Percentiles rank a stretch among this genome's conserved stretches.
phyloP scores from a whole-genome alignment of 1,140 invertebrate genomes.

The Drosophila equinoxialis region DNA sequence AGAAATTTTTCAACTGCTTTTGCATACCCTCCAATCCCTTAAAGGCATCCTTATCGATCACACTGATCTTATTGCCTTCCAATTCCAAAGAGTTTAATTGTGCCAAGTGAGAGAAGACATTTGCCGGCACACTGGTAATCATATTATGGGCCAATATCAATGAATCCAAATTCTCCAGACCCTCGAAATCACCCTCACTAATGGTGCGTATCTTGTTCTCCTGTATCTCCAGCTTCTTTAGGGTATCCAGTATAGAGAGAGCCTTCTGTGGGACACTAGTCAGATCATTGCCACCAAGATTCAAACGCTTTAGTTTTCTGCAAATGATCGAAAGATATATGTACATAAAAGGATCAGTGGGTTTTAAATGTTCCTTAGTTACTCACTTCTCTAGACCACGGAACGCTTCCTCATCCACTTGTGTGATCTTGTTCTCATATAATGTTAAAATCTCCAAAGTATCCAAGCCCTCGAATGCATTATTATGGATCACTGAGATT shows the following conservation, averaged over 20 bases:
- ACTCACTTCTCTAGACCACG: constrained; percentile 92
- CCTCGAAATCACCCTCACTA: constrained; percentile 91
- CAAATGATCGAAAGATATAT: constrained; percentile 48
- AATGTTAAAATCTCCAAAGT: constrained; percentile 93
- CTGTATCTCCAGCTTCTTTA: constrained; percentile 94
- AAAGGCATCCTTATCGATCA: constrained; percentile 92
- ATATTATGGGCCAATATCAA: constrained; percentile 93
- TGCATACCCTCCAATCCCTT: constrained; percentile 90
- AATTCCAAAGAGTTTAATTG: constrained; percentile 93
- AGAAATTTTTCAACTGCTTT: too few species aligned
- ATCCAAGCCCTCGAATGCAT: constrained; percentile 92
- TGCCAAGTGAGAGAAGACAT: constrained; percentile 91
- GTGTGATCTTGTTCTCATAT: constrained; percentile 93
- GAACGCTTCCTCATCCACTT: constrained; percentile 91
- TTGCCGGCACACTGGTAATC: constrained; percentile 89
- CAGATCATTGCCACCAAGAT: constrained; percentile 93
- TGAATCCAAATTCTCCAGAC: constrained; percentile 90
- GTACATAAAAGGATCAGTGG: background rate
- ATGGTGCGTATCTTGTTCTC: constrained; percentile 92
- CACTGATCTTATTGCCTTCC: constrained; percentile 91
- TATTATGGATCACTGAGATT: constrained; percentile 88
- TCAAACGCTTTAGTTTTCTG: constrained; percentile 92
- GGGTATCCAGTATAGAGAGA: constrained; percentile 89
- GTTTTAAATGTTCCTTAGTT: too few species aligned
- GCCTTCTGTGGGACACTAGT: constrained; percentile 90